Percentiles rank a stretch among this genome's conserved stretches.
These are phyloP conservation scores for Acipenser transmontanus DNA, from an alignment of 2,797 vertebrate species.

Conservation along the genomic window DNA sequence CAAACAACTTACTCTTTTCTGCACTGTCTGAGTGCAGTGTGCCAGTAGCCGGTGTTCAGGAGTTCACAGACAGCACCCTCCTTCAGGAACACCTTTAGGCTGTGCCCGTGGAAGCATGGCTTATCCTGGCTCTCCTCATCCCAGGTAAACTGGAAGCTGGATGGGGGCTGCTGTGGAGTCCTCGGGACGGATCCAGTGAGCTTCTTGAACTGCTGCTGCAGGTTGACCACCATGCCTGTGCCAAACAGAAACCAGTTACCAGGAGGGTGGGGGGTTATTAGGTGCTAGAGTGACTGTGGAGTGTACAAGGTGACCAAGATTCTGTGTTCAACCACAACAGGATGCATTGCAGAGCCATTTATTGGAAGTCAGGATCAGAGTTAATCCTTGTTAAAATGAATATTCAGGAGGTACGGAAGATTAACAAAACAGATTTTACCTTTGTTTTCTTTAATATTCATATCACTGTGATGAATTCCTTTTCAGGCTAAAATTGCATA, in stretches of 20 bases:
- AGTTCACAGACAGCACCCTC: conserved; percentile 33
- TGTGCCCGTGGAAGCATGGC: conserved; percentile 57
- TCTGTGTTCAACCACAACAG: no score
- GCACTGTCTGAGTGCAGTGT: conserved; percentile 53
- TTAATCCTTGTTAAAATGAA: no score
- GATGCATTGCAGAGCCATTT: no score
- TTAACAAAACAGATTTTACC: no score
- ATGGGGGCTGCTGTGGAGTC: conserved; percentile 40
- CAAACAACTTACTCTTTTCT: conserved; percentile 44
- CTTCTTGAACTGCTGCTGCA: conserved; percentile 61
- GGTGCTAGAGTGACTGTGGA: no score
- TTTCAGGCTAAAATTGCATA: no score
- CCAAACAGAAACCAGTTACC: conserved; percentile 9
- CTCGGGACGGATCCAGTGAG: conserved; percentile 37
- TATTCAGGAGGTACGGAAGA: no score
- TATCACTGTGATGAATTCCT: no score
- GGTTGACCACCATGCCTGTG: conserved; percentile 60
- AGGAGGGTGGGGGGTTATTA: no score
- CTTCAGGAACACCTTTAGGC: conserved; percentile 50
- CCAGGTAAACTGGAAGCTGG: conserved; percentile 70
- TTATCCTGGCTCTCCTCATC: conserved; percentile 41
- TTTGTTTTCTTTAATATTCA: no score
- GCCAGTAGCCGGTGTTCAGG: conserved; percentile 63
- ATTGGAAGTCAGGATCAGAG: no score
- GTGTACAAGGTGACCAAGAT: no score